These are phyloP conservation scores for Stomatorhinus walkeri DNA, from an alignment of 2,797 vertebrate species.

Conservation along the genomic window DNA sequence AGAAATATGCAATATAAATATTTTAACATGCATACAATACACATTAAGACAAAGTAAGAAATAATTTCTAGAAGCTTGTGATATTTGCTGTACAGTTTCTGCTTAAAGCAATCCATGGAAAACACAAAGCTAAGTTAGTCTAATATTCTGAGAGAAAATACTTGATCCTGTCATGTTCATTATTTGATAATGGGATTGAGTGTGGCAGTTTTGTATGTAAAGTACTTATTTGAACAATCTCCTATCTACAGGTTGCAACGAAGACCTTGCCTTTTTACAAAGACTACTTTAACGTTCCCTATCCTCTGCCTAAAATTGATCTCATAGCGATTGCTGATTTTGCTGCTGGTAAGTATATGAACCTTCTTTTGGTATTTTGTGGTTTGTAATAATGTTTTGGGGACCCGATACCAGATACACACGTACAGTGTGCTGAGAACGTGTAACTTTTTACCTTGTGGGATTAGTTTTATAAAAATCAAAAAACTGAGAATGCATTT, in stretches of 20 bases:
- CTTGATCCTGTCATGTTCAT: background rate
- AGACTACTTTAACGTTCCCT: conserved; percentile 98
- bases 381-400: background rate
- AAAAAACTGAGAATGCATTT: background rate
- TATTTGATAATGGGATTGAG: background rate
- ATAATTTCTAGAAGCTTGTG: background rate
- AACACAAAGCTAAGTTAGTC: background rate
- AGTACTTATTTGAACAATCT: conserved; percentile 24
- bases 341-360: conserved; percentile 86
- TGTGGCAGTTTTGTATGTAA: background rate
- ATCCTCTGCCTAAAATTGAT: conserved; percentile 98
- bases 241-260: conserved; percentile 78
- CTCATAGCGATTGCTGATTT: conserved; percentile 99
- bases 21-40: background rate
- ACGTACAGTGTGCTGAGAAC: background rate
- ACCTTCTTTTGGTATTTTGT: background rate
- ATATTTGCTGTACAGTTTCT: background rate
- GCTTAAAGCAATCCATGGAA: background rate
- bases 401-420: background rate
- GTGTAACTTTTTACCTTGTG: background rate
- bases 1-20: background rate
- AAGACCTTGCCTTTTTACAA: conserved; percentile 99
- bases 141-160: background rate
- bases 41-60: background rate
- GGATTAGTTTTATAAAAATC: background rate